Percentiles rank a stretch among this genome's conserved stretches.
These are phyloP conservation scores for Paratilapia polleni DNA, from an alignment of 2,113 vertebrate genomes.

Conservation along the genomic window DNA sequence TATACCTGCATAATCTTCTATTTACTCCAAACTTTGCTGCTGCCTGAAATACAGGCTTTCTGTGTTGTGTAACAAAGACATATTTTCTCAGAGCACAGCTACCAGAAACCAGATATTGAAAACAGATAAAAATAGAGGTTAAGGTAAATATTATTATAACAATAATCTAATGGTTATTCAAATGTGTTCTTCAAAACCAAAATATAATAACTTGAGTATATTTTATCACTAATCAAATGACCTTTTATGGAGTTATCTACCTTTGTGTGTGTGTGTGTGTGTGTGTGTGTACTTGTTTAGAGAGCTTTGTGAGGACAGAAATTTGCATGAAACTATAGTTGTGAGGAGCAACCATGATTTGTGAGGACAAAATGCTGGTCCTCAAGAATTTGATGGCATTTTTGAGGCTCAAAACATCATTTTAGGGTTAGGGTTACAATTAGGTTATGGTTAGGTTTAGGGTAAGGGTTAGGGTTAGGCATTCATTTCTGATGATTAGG, in stretches of 20 bases:
- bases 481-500: too few relatives aligned
- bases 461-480: too few relatives aligned
- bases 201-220: background rate
- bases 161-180: background rate
- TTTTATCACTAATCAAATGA: background rate
- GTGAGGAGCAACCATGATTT: too few relatives aligned
- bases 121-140: background rate
- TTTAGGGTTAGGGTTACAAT: too few relatives aligned
- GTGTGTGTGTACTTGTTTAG: too few relatives aligned
- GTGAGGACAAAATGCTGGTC: too few relatives aligned
- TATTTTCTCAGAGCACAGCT: background rate
- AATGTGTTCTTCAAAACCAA: background rate
- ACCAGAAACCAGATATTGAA: background rate
- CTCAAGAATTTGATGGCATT: too few relatives aligned
- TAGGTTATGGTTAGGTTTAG: too few relatives aligned
- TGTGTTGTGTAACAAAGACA: background rate
- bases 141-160: background rate
- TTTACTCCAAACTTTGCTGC: conserved; percentile 7
- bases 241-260: background rate
- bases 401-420: too few relatives aligned
- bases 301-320: too few relatives aligned
- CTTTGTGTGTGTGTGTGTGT: background rate
- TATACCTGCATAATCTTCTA: background rate
- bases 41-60: background rate
- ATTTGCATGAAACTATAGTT: too few relatives aligned